phyloP scores from a whole-genome alignment of 2,797 vertebrate genomes.

The Protosalanx chinensis region DNA sequence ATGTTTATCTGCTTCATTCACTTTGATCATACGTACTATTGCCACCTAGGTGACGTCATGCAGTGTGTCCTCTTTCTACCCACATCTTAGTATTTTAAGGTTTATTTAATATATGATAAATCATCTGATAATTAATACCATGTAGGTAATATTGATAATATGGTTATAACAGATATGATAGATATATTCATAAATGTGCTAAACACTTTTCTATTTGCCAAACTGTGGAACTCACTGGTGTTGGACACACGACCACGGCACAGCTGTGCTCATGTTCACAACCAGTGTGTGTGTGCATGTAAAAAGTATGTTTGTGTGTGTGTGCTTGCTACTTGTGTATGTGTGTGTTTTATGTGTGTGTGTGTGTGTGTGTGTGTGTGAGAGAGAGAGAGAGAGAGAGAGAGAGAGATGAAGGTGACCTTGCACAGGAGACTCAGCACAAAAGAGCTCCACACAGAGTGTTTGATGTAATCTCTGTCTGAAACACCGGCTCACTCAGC shows the following conservation, averaged over 20 bases:
- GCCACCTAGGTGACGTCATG: neutral
- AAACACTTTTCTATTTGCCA: slow-evolving; percentile 53
- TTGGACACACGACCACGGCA: neutral
- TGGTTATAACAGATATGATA: slow-evolving; percentile 34
- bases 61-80: neutral
- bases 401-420: slow-evolving; percentile 27
- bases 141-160: slow-evolving; percentile 2
- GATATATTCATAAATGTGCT: slow-evolving; percentile 42
- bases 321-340: slow-evolving; percentile 5
- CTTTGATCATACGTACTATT: neutral
- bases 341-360: slow-evolving; percentile 19
- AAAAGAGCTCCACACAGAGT: slow-evolving; percentile 21
- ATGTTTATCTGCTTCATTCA: neutral
- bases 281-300: neutral
- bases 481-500: too few relatives aligned
- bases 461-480: neutral
- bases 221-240: slow-evolving; percentile 34
- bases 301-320: slow-evolving; percentile 7
- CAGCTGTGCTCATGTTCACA: neutral
- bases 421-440: slow-evolving; percentile 51
- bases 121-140: neutral
- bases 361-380: slow-evolving; percentile 21
- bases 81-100: neutral
- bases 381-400: too few relatives aligned
- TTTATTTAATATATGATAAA: slow-evolving; percentile 1